Percentiles rank a stretch among this genome's conserved stretches.
These are phyloP conservation scores for Drosophila nasuta DNA, from an alignment of 1,140 invertebrate species.

Conservation along the genomic window DNA sequence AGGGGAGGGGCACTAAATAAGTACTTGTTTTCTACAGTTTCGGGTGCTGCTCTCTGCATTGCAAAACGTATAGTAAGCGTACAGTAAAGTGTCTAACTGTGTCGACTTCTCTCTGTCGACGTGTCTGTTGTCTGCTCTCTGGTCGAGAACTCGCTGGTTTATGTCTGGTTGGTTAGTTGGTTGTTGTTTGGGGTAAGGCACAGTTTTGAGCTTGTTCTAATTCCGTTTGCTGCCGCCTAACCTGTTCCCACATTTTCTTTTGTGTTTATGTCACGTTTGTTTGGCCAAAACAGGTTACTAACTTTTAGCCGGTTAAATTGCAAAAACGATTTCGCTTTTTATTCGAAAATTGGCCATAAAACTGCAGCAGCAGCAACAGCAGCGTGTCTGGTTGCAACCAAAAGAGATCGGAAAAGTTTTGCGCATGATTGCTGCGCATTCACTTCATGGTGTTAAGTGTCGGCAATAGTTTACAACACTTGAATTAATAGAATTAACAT, in stretches of 20 bases:
- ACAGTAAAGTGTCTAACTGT: conserved; percentile 57
- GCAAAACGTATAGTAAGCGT: conserved; percentile 41
- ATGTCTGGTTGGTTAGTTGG: conserved; percentile 17
- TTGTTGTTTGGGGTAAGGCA: conserved; percentile 53
- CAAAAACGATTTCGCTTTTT: conserved; percentile 71
- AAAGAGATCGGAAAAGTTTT: conserved; percentile 36
- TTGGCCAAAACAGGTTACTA: conserved; percentile 68
- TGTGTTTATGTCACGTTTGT: conserved; percentile 73
- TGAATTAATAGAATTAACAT: conserved; percentile 21
- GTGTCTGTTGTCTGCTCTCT: not conserved
- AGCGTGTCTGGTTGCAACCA: conserved; percentile 4
- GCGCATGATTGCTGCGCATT: conserved; percentile 59
- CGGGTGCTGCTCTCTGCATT: conserved; percentile 25
- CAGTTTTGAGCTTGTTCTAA: conserved; percentile 73
- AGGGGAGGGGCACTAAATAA: conserved; percentile 8
- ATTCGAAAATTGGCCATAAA: conserved; percentile 53
- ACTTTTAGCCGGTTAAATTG: conserved; percentile 46
- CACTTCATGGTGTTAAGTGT: conserved; percentile 32
- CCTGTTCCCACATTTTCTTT: conserved; percentile 77
- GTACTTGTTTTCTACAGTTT: conserved; percentile 34
- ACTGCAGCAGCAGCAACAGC: conserved; percentile 23
- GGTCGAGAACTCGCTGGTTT: not conserved
- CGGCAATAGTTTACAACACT: conserved; percentile 12
- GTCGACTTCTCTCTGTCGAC: conserved; percentile 27
- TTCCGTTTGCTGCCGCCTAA: conserved; percentile 65